A percentile compares a stretch with the other conserved stretches of the same genome.
Evolutionary conservation across 2,888 invertebrate species (phyloP).

Genomic region (Celastrina argiolus): DNA sequence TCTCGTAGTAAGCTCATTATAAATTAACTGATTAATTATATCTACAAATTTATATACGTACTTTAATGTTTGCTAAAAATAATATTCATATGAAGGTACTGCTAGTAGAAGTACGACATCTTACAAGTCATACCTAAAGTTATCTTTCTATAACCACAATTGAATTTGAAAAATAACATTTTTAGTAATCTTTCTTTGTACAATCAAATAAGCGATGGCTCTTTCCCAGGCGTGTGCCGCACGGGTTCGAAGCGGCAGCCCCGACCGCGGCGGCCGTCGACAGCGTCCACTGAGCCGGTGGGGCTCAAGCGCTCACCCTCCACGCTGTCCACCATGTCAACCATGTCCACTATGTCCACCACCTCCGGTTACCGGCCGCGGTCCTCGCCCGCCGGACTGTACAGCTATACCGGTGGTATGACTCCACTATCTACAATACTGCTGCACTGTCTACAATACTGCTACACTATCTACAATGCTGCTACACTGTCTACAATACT

Average conservation of each 20-base stretch:
- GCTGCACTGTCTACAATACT: background rate
- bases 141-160: too few relatives aligned
- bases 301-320: constrained; percentile 63
- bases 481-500: background rate
- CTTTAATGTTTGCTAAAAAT: too few relatives aligned
- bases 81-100: too few relatives aligned
- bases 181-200: too few relatives aligned
- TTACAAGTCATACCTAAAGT: too few relatives aligned
- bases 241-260: constrained; percentile 72
- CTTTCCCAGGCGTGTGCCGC: constrained; percentile 64
- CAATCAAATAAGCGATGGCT: background rate
- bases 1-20: too few relatives aligned
- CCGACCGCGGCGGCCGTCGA: constrained; percentile 64
- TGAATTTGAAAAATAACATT: too few relatives aligned
- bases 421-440: background rate
- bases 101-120: too few relatives aligned
- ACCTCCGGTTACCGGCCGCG: constrained; percentile 80
- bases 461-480: background rate
- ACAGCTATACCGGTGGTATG: constrained; percentile 82
- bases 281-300: constrained; percentile 47
- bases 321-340: constrained; percentile 67
- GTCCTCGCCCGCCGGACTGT: constrained; percentile 88
- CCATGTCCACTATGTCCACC: constrained; percentile 62
- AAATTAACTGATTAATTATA: too few relatives aligned
- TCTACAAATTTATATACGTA: too few relatives aligned